These are phyloP conservation scores for Falco concolor DNA, from an alignment of 2,797 vertebrate species.

Conservation along the genomic window DNA sequence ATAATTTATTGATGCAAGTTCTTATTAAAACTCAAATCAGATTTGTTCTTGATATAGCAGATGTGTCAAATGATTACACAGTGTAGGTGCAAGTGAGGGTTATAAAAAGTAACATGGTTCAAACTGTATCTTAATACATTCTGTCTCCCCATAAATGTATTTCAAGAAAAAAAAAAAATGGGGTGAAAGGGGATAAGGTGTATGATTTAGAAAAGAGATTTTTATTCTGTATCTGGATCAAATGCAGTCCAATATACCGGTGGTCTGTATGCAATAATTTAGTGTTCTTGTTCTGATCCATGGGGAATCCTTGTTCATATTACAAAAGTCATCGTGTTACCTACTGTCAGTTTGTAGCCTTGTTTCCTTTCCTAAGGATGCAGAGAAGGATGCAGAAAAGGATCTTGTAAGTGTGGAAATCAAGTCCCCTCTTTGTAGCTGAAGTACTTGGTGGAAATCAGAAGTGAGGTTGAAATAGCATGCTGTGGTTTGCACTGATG, in stretches of 20 bases:
- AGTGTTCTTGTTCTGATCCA: neutral
- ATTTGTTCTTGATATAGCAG: conserved; percentile 33
- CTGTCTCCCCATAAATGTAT: neutral
- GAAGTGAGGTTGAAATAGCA: neutral
- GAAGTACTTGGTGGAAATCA: neutral
- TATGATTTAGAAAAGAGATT: neutral
- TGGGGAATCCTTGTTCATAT: neutral
- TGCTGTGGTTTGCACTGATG: neutral
- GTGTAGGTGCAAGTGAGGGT: conserved; percentile 7
- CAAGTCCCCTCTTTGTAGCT: neutral
- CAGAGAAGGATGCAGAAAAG: neutral
- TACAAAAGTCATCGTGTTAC: neutral
- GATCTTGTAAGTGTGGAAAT: neutral
- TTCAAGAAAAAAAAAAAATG: neutral
- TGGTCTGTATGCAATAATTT: neutral
- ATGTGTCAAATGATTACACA: conserved; percentile 31
- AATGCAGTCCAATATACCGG: neutral
- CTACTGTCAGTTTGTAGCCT: neutral
- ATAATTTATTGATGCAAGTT: conserved; percentile 55
- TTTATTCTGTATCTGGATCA: neutral
- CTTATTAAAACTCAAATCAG: conserved; percentile 61
- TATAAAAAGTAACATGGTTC: conserved; percentile 1
- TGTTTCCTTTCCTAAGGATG: neutral
- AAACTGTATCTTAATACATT: neutral
- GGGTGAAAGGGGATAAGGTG: neutral